Base-by-base conservation (phyloP, 37 sponge, comb jelly and placozoan genomes). In the Crambe crambe region DNA sequence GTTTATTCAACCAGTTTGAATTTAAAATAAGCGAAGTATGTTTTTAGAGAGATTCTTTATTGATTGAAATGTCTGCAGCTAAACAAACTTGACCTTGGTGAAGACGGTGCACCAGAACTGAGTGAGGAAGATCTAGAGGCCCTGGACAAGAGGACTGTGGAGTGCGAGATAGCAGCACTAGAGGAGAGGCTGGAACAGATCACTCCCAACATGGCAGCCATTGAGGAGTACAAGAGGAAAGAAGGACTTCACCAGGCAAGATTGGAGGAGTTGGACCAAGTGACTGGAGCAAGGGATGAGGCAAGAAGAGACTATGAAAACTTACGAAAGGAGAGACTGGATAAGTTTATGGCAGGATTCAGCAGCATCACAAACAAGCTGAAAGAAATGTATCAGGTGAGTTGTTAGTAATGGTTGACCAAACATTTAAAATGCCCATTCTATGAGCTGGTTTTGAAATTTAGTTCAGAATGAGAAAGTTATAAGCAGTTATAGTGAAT, bases 371-470 rank as follows among this genome's bases (percentile, higher is more conserved):
- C 96, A 3, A 93, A 77, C 77, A 98, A 95, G 73, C 91, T 98
- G 30, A 98, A 98, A 87, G 96, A 98, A 57, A 98, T 98, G 99
- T 98, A 98, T 77, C 99, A 98, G 97, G 97, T 96, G 22, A 2
- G 80, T 8, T 62, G 3, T 10, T 22, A 32, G 37, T 30, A 36
- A 68, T 68, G 3, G 70, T 68, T 2, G 4, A 21, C 4, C 6
- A 35, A 37, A 21, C 39, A 37, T 18, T 68, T 4, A 37, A 10
- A 36, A 68, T 68, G 37, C 4, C n/a, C n/a, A n/a, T n/a, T n/a
- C n/a, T n/a, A n/a, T n/a, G n/a, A n/a, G n/a, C n/a, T n/a, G n/a
- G n/a, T n/a, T n/a, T n/a, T n/a, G n/a, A n/a, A n/a, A n/a, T n/a
- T n/a, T n/a, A n/a, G n/a, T n/a, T n/a, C n/a, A n/a, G n/a, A n/a